These are phyloP conservation scores for Lasius fuliginosus DNA, from an alignment of 2,888 invertebrate species.

Conservation along the genomic window DNA sequence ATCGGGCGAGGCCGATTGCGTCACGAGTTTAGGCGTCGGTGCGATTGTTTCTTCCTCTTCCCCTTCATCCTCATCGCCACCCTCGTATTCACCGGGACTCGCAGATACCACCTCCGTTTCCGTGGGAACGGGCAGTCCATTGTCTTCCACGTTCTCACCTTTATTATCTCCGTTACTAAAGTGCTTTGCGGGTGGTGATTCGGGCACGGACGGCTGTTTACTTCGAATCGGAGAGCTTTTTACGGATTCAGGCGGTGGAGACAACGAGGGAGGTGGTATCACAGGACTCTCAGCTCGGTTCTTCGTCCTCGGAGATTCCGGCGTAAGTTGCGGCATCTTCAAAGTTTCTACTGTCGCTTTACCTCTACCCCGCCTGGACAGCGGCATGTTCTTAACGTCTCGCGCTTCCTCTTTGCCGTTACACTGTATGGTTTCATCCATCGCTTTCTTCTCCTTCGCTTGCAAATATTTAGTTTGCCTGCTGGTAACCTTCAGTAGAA, in stretches of 20 bases:
- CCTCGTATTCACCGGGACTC: conserved; percentile 85
- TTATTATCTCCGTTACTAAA: conserved; percentile 36
- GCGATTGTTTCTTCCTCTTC: conserved; percentile 81
- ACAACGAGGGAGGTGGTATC: conserved; percentile 71
- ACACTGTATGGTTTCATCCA: conserved; percentile 75
- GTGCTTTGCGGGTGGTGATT: conserved; percentile 71
- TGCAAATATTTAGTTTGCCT: conserved; percentile 81
- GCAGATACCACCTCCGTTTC: conserved; percentile 81
- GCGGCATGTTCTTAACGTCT: conserved; percentile 67
- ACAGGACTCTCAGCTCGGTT: conserved; percentile 75
- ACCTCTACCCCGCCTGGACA: conserved; percentile 78
- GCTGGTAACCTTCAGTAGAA: conserved; percentile 83
- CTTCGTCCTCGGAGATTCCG: conserved; percentile 68
- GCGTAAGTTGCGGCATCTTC: conserved; percentile 75
- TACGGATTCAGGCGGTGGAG: conserved; percentile 66
- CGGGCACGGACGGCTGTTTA: conserved; percentile 80
- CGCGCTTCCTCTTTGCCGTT: conserved; percentile 81
- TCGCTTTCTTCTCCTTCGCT: conserved; percentile 79
- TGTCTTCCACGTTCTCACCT: conserved; percentile 65
- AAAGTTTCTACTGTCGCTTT: conserved; percentile 69
- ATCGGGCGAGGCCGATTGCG: conserved; percentile 61
- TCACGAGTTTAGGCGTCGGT: conserved; percentile 75
- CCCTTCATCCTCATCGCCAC: conserved; percentile 85
- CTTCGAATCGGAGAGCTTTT: conserved; percentile 60
- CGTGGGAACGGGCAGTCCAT: conserved; percentile 66